These are phyloP conservation scores for Hydrotaea cyrtoneurina DNA, from an alignment of 2,888 invertebrate species.

Conservation along the genomic window DNA sequence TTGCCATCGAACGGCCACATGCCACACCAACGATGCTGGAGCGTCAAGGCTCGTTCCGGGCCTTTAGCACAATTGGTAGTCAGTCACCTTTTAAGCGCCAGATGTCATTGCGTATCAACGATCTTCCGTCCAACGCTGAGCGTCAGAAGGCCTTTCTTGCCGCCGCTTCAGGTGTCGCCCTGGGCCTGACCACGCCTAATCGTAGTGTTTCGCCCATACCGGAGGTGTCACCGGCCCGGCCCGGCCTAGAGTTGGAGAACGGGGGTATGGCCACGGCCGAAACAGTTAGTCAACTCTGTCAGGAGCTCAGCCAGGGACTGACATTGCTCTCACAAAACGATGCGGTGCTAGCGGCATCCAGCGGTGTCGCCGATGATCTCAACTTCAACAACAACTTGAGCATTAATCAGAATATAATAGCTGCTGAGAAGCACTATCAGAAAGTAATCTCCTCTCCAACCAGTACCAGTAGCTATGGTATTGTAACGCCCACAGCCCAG, in stretches of 20 bases:
- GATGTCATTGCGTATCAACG: slow-evolving; percentile 95
- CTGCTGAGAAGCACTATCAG: slow-evolving; percentile 75
- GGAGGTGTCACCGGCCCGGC: slow-evolving; percentile 85
- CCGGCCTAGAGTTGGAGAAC: slow-evolving; percentile 64
- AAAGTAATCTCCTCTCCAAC: slow-evolving; percentile 70
- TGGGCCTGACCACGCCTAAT: slow-evolving; percentile 75
- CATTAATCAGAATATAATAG: slow-evolving; percentile 82
- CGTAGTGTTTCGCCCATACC: slow-evolving; percentile 88
- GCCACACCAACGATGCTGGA: slow-evolving; percentile 97
- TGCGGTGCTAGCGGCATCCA: slow-evolving; percentile 74
- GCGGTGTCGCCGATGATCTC: slow-evolving; percentile 80
- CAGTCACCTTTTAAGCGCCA: slow-evolving; percentile 97
- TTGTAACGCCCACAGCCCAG: slow-evolving; percentile 77
- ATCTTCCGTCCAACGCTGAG: slow-evolving; percentile 97
- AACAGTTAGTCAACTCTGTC: slow-evolving; percentile 88
- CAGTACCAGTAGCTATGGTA: slow-evolving; percentile 68
- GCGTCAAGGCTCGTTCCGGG: slow-evolving; percentile 96
- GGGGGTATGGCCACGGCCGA: slow-evolving; percentile 76
- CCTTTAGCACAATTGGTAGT: slow-evolving; percentile 88
- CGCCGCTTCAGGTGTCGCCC: slow-evolving; percentile 76
- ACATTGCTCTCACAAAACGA: slow-evolving; percentile 85
- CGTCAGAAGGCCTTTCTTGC: slow-evolving; percentile 83
- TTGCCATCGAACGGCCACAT: slow-evolving; percentile 96
- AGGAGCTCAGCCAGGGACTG: slow-evolving; percentile 87
- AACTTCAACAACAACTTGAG: slow-evolving; percentile 83